Percentiles rank a stretch among this genome's conserved stretches.
Conservation (phyloP, 2,113 vertebrate species). For the Fukomys damarensis region DNA sequence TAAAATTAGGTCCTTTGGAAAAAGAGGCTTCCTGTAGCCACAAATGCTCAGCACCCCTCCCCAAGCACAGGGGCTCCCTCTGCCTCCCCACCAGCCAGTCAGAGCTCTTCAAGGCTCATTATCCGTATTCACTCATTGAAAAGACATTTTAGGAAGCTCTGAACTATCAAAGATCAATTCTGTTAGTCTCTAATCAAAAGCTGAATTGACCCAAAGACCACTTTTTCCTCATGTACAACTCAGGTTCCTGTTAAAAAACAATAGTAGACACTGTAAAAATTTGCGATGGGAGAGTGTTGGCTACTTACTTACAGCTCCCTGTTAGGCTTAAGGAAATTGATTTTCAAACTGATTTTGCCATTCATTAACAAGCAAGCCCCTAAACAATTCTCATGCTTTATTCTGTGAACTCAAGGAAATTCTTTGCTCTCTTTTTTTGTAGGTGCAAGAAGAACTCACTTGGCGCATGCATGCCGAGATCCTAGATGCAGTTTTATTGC, state of each 20-base stretch:
- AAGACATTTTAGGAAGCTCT: background rate
- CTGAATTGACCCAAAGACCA: background rate
- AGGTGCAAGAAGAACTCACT: background rate
- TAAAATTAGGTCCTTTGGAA: background rate
- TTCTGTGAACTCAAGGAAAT: background rate
- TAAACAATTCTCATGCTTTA: background rate
- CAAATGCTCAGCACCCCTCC: background rate
- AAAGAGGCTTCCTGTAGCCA: background rate
- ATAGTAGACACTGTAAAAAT: background rate
- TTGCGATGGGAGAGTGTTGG: background rate
- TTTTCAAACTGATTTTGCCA: background rate
- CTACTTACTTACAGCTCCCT: background rate
- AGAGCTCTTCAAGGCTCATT: background rate
- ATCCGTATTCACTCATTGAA: background rate
- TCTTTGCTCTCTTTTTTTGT: background rate
- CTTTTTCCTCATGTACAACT: background rate
- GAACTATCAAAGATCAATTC: background rate
- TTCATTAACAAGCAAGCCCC: background rate
- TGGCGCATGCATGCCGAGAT: background rate
- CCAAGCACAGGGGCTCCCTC: rapidly evolving
- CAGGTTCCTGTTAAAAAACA: background rate
- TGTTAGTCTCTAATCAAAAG: background rate
- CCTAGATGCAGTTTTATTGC: background rate
- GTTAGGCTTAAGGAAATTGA: background rate
- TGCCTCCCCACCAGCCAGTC: background rate